These are phyloP conservation scores for Beaufortia kweichowensis DNA, from an alignment of 2,113 vertebrate genomes.

Conservation along the genomic window DNA sequence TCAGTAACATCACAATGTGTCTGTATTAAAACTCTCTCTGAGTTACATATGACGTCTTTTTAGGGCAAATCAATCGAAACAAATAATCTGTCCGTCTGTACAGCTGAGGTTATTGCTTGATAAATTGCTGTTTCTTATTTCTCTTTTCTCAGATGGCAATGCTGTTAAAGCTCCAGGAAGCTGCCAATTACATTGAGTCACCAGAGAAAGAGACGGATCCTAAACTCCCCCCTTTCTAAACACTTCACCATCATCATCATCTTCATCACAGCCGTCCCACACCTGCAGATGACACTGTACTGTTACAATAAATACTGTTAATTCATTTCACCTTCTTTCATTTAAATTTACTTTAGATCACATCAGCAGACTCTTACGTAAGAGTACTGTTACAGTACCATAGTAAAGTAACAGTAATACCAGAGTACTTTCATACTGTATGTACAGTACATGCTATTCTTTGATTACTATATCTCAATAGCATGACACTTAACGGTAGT, in stretches of 20 bases:
- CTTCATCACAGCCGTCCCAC: constrained; percentile 15
- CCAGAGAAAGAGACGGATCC: constrained; percentile 91
- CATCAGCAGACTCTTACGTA: background rate
- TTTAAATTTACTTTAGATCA: background rate
- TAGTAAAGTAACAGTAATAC: background rate
- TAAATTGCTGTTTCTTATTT: constrained; percentile 1
- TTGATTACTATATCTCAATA: background rate
- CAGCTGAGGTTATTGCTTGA: background rate
- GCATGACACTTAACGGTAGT: constrained; percentile 20
- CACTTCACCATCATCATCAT: constrained; percentile 27
- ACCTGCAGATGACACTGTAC: constrained; percentile 40
- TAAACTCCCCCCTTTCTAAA: constrained; percentile 79
- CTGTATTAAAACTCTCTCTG: background rate
- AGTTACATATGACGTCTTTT: background rate
- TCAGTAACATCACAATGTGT: constrained; percentile 58
- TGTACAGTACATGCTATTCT: constrained; percentile 1
- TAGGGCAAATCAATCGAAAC: no score
- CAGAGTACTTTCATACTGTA: background rate
- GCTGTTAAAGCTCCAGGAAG: constrained; percentile 98
- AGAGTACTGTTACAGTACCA: background rate
- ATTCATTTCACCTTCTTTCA: background rate
- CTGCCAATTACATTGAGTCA: constrained; percentile 96
- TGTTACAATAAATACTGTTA: constrained; percentile 36
- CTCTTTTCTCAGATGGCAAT: constrained; percentile 87
- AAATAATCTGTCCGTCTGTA: background rate